Conservation (phyloP, 2,888 invertebrate genomes). For the Patella caerulea region DNA sequence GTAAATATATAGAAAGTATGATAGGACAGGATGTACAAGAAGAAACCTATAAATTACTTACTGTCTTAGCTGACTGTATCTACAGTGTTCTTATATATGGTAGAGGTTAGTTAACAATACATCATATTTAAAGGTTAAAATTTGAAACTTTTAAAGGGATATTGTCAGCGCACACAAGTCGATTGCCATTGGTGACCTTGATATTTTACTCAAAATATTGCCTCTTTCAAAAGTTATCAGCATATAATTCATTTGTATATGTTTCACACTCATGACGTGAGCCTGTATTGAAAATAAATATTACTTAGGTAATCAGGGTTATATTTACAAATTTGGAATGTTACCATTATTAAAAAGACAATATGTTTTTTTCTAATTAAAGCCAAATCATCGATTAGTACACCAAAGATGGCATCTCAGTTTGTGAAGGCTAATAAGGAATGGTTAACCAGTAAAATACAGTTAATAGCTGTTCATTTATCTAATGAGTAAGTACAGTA, state of each 20-base stretch:
- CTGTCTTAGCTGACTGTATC: slow-evolving; percentile 59
- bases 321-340: not conserved
- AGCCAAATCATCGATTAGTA: slow-evolving; percentile 30
- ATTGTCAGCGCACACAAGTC: no score
- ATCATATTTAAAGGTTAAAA: no score
- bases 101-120: slow-evolving; percentile 45
- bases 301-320: no score
- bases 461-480: slow-evolving; percentile 56
- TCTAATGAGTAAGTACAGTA: slow-evolving; percentile 57
- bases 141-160: no score
- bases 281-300: no score
- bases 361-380: not conserved
- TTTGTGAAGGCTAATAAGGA: slow-evolving; percentile 66
- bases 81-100: slow-evolving; percentile 61
- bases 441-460: slow-evolving; percentile 61
- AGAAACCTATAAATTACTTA: slow-evolving; percentile 49
- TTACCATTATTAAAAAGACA: not conserved
- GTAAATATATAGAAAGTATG: slow-evolving; percentile 42
- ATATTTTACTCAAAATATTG: no score
- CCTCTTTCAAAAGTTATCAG: no score
- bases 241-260: no score
- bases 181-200: no score
- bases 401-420: slow-evolving; percentile 57
- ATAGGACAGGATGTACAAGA: slow-evolving; percentile 49
- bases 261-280: no score